Evolutionary conservation across 2,888 invertebrate genomes (phyloP).

Genomic region (Thumatha senex): DNA sequence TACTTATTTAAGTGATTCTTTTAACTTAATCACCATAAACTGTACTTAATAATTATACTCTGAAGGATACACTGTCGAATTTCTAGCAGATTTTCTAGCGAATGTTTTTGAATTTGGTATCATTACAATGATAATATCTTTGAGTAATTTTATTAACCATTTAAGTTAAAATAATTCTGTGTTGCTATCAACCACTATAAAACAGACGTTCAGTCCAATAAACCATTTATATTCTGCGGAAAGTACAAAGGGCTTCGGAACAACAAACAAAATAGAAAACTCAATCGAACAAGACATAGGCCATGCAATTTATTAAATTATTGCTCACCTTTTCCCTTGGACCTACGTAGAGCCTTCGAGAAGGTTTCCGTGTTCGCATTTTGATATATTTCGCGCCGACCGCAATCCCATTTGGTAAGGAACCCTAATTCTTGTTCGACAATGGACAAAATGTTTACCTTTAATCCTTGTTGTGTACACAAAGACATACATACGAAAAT

Average conservation of each 20-base stretch:
- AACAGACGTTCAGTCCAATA: no score
- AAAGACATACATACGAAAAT: conserved; percentile 5
- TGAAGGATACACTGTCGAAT: no score
- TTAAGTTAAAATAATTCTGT: no score
- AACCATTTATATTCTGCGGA: background rate
- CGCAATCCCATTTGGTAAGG: conserved; percentile 47
- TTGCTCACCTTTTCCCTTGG: conserved; percentile 28
- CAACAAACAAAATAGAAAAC: conserved; percentile 8
- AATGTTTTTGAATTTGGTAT: no score
- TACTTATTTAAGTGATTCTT: no score
- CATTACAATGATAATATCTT: no score
- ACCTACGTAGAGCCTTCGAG: conserved; percentile 14
- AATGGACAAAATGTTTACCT: conserved; percentile 45
- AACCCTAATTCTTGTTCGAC: conserved; percentile 43
- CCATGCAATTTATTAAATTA: conserved; percentile 33
- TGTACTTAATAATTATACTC: no score
- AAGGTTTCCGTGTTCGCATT: conserved; percentile 25
- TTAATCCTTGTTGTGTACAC: conserved; percentile 11
- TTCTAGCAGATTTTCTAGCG: no score
- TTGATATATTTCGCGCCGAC: conserved; percentile 44
- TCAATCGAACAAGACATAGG: conserved; percentile 12
- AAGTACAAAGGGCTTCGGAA: conserved; percentile 1
- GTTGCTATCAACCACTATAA: no score
- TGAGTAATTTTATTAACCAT: no score
- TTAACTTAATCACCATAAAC: no score